Base-by-base conservation (phyloP, 2,888 invertebrate genomes). In the Sesia bembeciformis region DNA sequence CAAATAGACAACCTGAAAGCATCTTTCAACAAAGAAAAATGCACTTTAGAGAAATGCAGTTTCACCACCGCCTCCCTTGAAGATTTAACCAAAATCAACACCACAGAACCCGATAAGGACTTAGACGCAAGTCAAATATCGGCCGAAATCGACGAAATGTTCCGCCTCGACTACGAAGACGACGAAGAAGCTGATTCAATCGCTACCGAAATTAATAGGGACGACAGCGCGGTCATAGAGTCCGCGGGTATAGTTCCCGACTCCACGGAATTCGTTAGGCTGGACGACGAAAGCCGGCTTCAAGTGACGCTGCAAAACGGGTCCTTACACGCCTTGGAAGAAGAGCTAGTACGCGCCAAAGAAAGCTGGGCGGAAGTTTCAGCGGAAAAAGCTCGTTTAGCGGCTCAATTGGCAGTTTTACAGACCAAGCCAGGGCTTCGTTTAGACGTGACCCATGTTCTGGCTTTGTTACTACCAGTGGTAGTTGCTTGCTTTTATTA, bases 311-410 rank as follows among this genome's bases (percentile, higher is more conserved):
- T 87, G 60, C 84, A 83, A 62, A 84, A 85, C 68, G 91, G 93
- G 40, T 84, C 91, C 71, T 78, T 93, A 68, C 90, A 91, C 68
- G 91, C 92, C 68, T 83, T 94, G 39, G 93, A 94, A 73, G 94
- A 94, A 74, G 94, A 95, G 78, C 82, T 95, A 65, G 92, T 93
- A 56, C 87, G 92, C 52, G 90, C 95, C 59, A 95, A 94, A 72
- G 93, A 94, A 76, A 91, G 93, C 64, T 95, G 93, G 88, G 93
- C 93, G 57, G 90, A 91, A 63, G 92, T 91, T 57, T 85, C 90
- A 65, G 91, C 90, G 40, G 94, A 94, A 67, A 92, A 92, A 65
- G 85, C 91, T 56, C 86, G 90, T 54, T 81, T 94, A 49, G 86
- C 91, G 50, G 86, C 91, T 59, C 92, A 93, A 72, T 88, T 95